Evolutionary conservation across 2,888 invertebrate species (phyloP).

Genomic region (Acanthoscelides obtectus): DNA sequence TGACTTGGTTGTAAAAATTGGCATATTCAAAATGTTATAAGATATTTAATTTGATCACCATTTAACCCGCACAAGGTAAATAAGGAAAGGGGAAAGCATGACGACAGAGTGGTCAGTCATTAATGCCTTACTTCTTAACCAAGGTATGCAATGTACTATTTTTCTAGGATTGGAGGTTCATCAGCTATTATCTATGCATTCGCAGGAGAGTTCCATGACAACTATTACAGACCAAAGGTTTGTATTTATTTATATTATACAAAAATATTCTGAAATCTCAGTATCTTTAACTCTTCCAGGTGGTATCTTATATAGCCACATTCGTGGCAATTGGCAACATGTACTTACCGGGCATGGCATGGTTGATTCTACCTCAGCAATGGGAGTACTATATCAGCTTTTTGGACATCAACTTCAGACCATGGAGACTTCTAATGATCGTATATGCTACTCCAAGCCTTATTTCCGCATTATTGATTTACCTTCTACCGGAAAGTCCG

Average conservation of each 20-base stretch:
- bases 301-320: slow-evolving; percentile 43
- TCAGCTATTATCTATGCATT: slow-evolving; percentile 52
- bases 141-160: too few relatives aligned
- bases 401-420: slow-evolving; percentile 44
- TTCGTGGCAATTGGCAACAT: slow-evolving; percentile 44
- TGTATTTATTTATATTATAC: not conserved
- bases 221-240: slow-evolving; percentile 44
- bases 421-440: slow-evolving; percentile 44
- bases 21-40: too few relatives aligned
- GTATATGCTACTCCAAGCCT: slow-evolving; percentile 42
- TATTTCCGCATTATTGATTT: slow-evolving; percentile 33
- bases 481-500: slow-evolving; percentile 45
- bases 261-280: not conserved
- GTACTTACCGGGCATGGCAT: slow-evolving; percentile 42
- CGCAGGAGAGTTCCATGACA: slow-evolving; percentile 52
- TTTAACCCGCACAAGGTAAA: too few relatives aligned
- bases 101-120: too few relatives aligned
- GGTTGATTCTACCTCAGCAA: slow-evolving; percentile 39
- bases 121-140: too few relatives aligned
- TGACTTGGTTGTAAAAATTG: too few relatives aligned
- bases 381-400: slow-evolving; percentile 47
- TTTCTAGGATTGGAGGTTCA: slow-evolving; percentile 45
- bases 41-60: too few relatives aligned
- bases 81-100: too few relatives aligned
- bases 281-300: slow-evolving; percentile 12